These are phyloP conservation scores for Setophaga coronata DNA, from an alignment of 2,113 vertebrate genomes.

Conservation along the genomic window DNA sequence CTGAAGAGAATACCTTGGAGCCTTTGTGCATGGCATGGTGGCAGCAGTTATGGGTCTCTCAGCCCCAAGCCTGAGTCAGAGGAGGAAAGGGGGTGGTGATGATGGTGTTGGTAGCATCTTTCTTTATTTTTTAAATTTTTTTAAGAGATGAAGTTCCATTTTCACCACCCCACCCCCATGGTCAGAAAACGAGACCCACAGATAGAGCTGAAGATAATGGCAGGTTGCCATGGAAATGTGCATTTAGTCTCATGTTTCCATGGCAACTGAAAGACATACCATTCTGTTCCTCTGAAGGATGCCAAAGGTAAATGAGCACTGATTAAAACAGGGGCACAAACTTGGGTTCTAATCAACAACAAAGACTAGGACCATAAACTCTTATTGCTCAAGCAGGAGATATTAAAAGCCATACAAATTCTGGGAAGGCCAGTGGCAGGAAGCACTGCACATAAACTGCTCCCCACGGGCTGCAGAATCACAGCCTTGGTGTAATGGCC, in stretches of 20 bases:
- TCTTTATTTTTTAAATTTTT: background rate
- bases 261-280: constrained; percentile 79
- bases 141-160: constrained; percentile 29
- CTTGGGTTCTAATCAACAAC: constrained; percentile 66
- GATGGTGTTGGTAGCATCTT: background rate
- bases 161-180: constrained; percentile 46
- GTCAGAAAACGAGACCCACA: constrained; percentile 74
- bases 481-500: background rate
- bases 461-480: background rate
- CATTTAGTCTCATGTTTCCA: constrained; percentile 78
- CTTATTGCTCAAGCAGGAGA: constrained; percentile 53
- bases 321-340: constrained; percentile 72
- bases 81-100: background rate
- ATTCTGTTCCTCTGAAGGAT: constrained; percentile 78
- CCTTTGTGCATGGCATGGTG: accelerated
- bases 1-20: background rate
- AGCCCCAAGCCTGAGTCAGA: background rate
- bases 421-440: background rate
- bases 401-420: background rate
- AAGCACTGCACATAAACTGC: background rate
- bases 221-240: constrained; percentile 81
- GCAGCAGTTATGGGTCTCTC: background rate
- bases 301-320: constrained; percentile 80
- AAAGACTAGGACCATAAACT: constrained; percentile 55
- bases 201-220: constrained; percentile 75